Evolutionary conservation across 2,888 invertebrate genomes (phyloP), one percentile per base, ranked within the genome.

Genomic region (Chloroclystis v-ata): DNA sequence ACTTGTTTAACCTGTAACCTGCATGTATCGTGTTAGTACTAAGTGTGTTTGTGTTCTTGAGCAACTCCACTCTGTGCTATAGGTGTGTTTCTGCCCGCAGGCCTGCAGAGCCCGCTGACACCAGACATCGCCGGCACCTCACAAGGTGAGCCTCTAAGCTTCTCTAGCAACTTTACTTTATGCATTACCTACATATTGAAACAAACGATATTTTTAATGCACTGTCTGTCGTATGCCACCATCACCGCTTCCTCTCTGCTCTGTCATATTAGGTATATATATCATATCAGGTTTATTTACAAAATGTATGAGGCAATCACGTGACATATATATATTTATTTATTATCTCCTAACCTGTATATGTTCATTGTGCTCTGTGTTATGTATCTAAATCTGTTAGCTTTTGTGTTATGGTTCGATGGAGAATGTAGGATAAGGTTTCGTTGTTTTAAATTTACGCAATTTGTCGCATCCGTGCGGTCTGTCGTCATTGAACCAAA

Each of bases 41-140:
- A 10, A 10, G 26, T 9, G 30, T 47, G 41, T 45, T 43, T 47
- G 48, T 44, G 33, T 52, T 41, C 39, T 32, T 54, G 54, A 52
- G 49, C 57, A 50, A 47, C 37, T 50, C 50, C 50, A 47, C 46
- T 26, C 50, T 52, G 39, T 41, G 46, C 37, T 46, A 28, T 44
- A 72, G 67, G 65, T 57, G 53, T 65, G 61, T 71, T 63, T 75
- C 49, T 76, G 57, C 70, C 82, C 82, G 60, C 90, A 91, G 91
- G 91, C 82, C 85, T 91, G 70, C 80, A 78, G 69, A 90, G 90
- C 72, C 89, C 90, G 52, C 83, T 91, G 75, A 81, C 89, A 57
- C 89, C 90, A 51, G 94, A 94, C 82, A 88, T 94, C 76, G 94
- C 94, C 65, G 93, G 94, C 75, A 94, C 95, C 72, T 95, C 95